phyloP scores from a whole-genome alignment of 2,113 vertebrate species.

The Cephalopterus ornatus region DNA sequence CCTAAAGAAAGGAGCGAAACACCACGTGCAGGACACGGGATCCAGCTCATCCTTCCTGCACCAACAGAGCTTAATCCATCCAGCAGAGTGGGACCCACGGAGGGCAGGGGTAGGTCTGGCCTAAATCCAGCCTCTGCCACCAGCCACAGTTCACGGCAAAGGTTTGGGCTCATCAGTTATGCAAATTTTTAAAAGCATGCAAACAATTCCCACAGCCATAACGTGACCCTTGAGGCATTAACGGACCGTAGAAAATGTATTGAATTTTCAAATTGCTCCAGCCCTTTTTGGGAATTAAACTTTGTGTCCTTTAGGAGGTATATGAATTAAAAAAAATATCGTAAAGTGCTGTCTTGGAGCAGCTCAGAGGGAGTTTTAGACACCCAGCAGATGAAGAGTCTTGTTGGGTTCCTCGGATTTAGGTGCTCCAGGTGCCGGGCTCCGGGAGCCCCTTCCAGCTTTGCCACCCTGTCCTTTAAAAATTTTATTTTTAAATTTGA shows the following conservation, averaged over 20 bases:
- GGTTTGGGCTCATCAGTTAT: neutral
- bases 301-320: neutral
- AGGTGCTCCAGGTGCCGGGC: accelerated
- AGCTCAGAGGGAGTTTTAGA: neutral
- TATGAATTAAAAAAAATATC: neutral
- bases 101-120: neutral
- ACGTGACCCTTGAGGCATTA: neutral
- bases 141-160: accelerated
- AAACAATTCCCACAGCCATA: neutral
- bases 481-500: neutral
- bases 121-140: neutral
- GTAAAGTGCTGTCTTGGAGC: accelerated
- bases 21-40: accelerated
- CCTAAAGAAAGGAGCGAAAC: neutral
- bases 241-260: neutral
- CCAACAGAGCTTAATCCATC: accelerated
- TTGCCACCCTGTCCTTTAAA: neutral
- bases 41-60: neutral
- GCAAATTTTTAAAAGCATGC: neutral
- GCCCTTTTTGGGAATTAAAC: neutral
- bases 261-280: neutral
- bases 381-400: neutral
- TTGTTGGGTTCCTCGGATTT: accelerated
- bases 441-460: neutral
- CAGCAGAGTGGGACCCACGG: accelerated